These are phyloP conservation scores for Xenus cinereus DNA, from an alignment of 2,113 vertebrate species.

Conservation along the genomic window DNA sequence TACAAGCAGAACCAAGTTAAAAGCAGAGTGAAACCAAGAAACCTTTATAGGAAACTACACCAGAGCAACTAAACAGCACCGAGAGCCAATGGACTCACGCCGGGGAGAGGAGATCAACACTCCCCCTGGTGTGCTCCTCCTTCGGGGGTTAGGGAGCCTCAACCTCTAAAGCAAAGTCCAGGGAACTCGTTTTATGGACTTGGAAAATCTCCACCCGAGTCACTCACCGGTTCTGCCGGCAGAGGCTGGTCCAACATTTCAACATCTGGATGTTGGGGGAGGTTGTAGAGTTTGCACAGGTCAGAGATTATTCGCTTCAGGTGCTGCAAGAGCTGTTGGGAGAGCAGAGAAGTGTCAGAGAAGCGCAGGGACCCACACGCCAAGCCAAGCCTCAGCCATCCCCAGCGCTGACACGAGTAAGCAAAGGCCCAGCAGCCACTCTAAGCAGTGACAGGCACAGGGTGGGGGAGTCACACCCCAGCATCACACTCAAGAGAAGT, in stretches of 20 bases:
- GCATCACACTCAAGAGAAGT: not conserved
- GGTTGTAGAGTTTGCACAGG: slow-evolving; percentile 96
- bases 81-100: rapidly evolving
- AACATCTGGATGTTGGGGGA: slow-evolving; percentile 95
- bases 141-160: not conserved
- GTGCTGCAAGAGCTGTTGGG: slow-evolving; percentile 88
- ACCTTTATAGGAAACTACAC: rapidly evolving
- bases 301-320: slow-evolving; percentile 96
- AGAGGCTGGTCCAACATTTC: slow-evolving; percentile 98
- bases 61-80: not conserved
- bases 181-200: too few relatives aligned
- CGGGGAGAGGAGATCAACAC: not conserved
- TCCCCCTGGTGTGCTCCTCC: too few relatives aligned
- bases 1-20: not conserved
- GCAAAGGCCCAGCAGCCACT: not conserved
- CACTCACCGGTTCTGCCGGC: slow-evolving; percentile 87
- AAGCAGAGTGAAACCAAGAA: not conserved
- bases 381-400: not conserved
- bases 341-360: not conserved
- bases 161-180: not conserved
- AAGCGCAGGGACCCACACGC: rapidly evolving
- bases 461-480: not conserved
- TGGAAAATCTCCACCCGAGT: rapidly evolving
- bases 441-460: rapidly evolving
- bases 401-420: rapidly evolving